Evolutionary conservation across 1,140 invertebrate genomes (phyloP).

Genomic region (Plutomurus gul): DNA sequence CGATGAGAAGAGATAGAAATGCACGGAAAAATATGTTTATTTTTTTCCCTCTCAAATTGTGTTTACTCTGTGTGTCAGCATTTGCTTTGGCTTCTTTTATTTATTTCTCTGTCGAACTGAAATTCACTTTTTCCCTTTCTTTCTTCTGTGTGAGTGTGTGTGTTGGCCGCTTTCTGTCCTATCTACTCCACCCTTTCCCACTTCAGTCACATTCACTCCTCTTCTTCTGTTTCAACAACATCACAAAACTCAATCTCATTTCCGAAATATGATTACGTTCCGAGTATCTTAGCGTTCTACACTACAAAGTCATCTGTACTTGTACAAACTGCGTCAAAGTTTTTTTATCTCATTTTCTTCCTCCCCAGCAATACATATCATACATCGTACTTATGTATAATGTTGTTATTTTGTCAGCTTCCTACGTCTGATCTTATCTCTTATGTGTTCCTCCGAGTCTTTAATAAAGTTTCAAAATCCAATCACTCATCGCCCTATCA

Average conservation of each 20-base stretch:
- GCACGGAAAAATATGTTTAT: slow-evolving; percentile 19
- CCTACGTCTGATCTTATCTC: too few relatives aligned
- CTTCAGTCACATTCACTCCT: not conserved
- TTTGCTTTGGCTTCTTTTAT: slow-evolving; percentile 16
- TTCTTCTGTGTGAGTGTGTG: not conserved
- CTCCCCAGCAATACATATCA: too few relatives aligned
- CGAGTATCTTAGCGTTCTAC: too few relatives aligned
- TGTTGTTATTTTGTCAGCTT: too few relatives aligned
- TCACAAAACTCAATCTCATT: slow-evolving; percentile 10
- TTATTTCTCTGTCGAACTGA: not conserved
- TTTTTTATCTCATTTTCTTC: not conserved
- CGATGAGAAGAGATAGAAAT: not conserved
- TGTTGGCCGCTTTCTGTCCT: not conserved
- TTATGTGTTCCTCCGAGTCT: too few relatives aligned
- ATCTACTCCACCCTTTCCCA: not conserved
- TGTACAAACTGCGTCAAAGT: too few relatives aligned
- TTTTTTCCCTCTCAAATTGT: slow-evolving; percentile 24
- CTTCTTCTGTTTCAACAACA: slow-evolving; percentile 17
- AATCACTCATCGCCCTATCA: too few relatives aligned
- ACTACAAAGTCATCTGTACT: too few relatives aligned
- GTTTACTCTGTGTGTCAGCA: slow-evolving; percentile 25
- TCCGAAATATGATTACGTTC: slow-evolving; percentile 29
- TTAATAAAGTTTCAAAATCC: too few relatives aligned
- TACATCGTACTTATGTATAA: too few relatives aligned
- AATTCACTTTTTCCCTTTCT: not conserved